Evolutionary conservation across 2,113 vertebrate species (phyloP), one percentile per base, ranked within the genome.

Genomic region (Bufo gargarizans): DNA sequence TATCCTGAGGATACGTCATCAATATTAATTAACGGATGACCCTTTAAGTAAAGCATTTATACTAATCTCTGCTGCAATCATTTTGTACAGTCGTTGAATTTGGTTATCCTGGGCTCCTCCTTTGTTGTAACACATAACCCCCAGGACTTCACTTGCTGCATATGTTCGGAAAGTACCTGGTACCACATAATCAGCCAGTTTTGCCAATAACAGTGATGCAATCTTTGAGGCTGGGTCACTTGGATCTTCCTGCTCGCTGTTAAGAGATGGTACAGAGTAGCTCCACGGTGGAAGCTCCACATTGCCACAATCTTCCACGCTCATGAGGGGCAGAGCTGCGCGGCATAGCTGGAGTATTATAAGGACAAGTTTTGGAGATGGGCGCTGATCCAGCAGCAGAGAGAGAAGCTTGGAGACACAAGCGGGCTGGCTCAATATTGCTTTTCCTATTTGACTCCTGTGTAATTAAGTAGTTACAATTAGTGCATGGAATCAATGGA

Each of bases 351-450:
- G 98, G 43, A 99, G 96, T 90, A 99, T 99, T 90, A 99, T 99
- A 53, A 99, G 96, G 11, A 99, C 98, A 91, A 99, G 91, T 92
- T 99, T 99, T 80, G 98, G 98, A 33, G 98, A 99, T 0, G 98
- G 98, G 72, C 98, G 96, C 86, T 99, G 98, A 92, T 99, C 98
- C 90, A 99, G 94, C 19, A 99, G 96, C 86, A 99, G 94, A 0
- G 98, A 99, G 55, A 99, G 95, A 2, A 99, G 97, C 90, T 99
- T 99, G 85, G 98, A 99, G 77, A 99, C 98, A n/a, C 98, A 99
- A 43, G 98, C 98, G 56, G 98, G 98, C 91, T 99, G 98, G 92
- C 98, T 99, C 79, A 99, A 94, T 92, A 99, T 99, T 59, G 98
- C 97, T 94, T 99, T 99, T 3, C 98, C 98, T 87, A 99, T 99